These are phyloP conservation scores for Portevinia maculata DNA, from an alignment of 2,888 invertebrate species.

Conservation along the genomic window DNA sequence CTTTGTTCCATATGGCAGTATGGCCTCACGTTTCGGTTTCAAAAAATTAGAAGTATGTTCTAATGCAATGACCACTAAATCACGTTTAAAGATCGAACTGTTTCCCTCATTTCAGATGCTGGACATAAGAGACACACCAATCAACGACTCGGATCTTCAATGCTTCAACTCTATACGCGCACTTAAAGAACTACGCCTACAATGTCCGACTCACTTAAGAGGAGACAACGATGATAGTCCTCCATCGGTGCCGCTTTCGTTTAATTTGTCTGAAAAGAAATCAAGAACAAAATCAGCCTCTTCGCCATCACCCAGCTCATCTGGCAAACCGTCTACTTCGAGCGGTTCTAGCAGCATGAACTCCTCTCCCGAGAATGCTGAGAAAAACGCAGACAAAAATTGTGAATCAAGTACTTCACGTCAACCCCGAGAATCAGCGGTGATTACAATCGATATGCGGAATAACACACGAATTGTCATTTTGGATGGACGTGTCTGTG, in stretches of 20 bases:
- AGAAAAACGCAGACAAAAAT: not conserved
- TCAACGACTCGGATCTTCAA: slow-evolving; percentile 85
- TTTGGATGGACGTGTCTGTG: slow-evolving; percentile 47
- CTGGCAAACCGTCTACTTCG: slow-evolving; percentile 18
- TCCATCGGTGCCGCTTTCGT: not conserved
- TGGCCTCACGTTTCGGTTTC: slow-evolving; percentile 89
- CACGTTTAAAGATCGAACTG: not conserved
- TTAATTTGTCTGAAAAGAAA: slow-evolving; percentile 39
- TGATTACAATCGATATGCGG: slow-evolving; percentile 47
- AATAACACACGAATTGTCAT: slow-evolving; percentile 36
- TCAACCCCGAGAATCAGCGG: slow-evolving; percentile 10
- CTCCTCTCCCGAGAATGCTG: not conserved
- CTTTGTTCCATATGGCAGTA: slow-evolving; percentile 90
- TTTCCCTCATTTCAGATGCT: slow-evolving; percentile 81
- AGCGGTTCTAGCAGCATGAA: not conserved
- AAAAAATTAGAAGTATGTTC: slow-evolving; percentile 79
- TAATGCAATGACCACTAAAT: no score
- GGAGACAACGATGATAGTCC: not conserved
- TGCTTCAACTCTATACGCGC: slow-evolving; percentile 84
- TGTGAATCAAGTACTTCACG: slow-evolving; percentile 12
- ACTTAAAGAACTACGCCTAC: slow-evolving; percentile 84
- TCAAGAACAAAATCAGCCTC: not conserved
- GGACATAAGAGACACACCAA: slow-evolving; percentile 84
- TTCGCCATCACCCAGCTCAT: slow-evolving; percentile 26
- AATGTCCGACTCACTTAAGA: slow-evolving; percentile 80